phyloP scores from a whole-genome alignment of 2,888 invertebrate genomes.

The Meteorus cinctellus region DNA sequence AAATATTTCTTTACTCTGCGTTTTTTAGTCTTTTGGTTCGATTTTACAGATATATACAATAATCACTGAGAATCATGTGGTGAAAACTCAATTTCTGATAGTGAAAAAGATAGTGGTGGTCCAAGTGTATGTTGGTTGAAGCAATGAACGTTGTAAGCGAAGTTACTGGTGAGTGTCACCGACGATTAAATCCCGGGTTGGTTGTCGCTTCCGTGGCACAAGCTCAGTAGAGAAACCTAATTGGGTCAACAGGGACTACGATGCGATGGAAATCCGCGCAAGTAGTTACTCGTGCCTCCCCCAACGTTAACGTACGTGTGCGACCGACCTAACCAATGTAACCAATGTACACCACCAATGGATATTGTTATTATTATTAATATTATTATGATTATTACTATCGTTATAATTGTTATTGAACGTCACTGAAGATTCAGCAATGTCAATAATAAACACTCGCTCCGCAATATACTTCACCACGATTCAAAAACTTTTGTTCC shows the following conservation, averaged over 20 bases:
- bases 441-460: not conserved
- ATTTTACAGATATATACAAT: no score
- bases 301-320: slow-evolving; percentile 23
- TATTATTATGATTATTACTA: no score
- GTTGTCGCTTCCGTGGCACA: slow-evolving; percentile 47
- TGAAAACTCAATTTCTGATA: slow-evolving; percentile 52
- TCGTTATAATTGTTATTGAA: not conserved
- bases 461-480: not conserved
- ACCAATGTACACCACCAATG: slow-evolving; percentile 19
- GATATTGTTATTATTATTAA: not conserved
- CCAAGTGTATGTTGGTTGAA: slow-evolving; percentile 10
- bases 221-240: slow-evolving; percentile 59
- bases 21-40: not conserved
- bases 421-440: not conserved
- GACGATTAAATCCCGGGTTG: slow-evolving; percentile 54
- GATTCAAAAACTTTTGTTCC: not conserved
- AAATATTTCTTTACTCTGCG: not conserved
- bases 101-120: not conserved
- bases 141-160: slow-evolving; percentile 46
- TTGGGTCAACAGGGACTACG: slow-evolving; percentile 62
- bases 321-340: slow-evolving; percentile 34
- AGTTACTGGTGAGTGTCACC: slow-evolving; percentile 51
- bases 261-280: slow-evolving; percentile 62
- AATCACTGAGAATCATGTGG: slow-evolving; percentile 13
- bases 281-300: slow-evolving; percentile 45